phyloP scores from a whole-genome alignment of 1,140 invertebrate species.

The Lutraria rhynchaena region DNA sequence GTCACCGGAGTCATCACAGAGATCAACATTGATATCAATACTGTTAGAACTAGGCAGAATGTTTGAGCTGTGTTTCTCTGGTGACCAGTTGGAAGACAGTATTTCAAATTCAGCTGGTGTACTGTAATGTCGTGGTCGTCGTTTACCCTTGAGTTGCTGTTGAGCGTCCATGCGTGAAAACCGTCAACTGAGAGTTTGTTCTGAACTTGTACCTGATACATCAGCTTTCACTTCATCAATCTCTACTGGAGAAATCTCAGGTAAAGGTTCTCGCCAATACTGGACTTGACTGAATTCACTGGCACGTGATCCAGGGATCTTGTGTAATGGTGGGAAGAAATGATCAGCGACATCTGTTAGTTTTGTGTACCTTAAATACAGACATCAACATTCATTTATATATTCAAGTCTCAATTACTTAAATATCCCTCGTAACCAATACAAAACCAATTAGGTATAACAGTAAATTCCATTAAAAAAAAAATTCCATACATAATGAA shows the following conservation, averaged over 20 bases:
- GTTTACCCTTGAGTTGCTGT: slow-evolving; percentile 42
- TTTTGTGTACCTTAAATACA: slow-evolving; percentile 90
- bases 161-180: slow-evolving; percentile 36
- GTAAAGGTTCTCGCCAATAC: slow-evolving; percentile 95
- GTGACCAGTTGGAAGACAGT: slow-evolving; percentile 31
- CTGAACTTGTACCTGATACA: not conserved
- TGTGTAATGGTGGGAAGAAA: slow-evolving; percentile 90
- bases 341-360: slow-evolving; percentile 97
- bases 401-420: too few species aligned
- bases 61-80: not conserved
- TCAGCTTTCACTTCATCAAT: slow-evolving; percentile 14
- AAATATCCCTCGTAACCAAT: too few species aligned
- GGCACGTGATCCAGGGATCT: slow-evolving; percentile 79
- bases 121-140: slow-evolving; percentile 12
- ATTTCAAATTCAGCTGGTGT: slow-evolving; percentile 32
- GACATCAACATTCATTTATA: too few species aligned
- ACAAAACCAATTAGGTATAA: too few species aligned
- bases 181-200: slow-evolving; percentile 23
- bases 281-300: slow-evolving; percentile 93
- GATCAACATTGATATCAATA: slow-evolving; percentile 58
- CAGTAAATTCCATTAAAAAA: too few species aligned
- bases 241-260: slow-evolving; percentile 75
- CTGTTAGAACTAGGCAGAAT: slow-evolving; percentile 64
- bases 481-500: too few species aligned
- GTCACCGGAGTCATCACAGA: slow-evolving; percentile 14